Evolutionary conservation across 2,113 vertebrate genomes (phyloP), one percentile per base, ranked within the genome.

Genomic region (Dicerorhinus sumatrensis): DNA sequence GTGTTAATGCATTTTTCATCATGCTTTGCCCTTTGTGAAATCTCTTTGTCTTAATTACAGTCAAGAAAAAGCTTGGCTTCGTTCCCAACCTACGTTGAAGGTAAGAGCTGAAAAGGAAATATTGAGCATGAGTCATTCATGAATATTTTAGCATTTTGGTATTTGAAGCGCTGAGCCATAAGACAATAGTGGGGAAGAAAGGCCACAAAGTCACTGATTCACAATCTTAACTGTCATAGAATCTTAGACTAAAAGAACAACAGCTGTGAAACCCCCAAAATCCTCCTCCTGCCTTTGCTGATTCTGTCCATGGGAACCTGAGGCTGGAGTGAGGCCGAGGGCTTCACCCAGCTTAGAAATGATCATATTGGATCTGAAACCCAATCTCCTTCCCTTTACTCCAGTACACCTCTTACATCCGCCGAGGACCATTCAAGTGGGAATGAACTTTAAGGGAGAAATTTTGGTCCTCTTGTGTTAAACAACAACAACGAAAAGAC

Each of bases 1-100:
- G 79, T 98, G 92, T 95, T 97, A 95, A 97, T 98, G 89, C 27
- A 14, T 98, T 97, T 98, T 94, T 98, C 39, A 97, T 96, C 94
- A 97, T 98, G 80, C 80, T 97, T 31, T 98, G 83, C 98, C 98
- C 85, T 97, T 91, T 98, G 97, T 99, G 97, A 98, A 98, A 98
- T 92, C 83, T 99, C 91, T 99, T 94, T 99, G 91, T 99, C 98
- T 99, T 99, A 93, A 98, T 99, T 99, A 97, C 98, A 99, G 99
- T 99, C 99, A 98, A 99, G 99, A 98, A 99, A 99, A 99, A 99
- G 99, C 98, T 99, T 99, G 98, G 99, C 99, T 87, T 99, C 99
- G 51, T 99, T 99, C 98, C 99, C 99, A 92, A 99, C 99, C 23
- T 99, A 99, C 93, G 99, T 99, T 97, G 99, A 99, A 99, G 99